Evolutionary conservation across 2,888 invertebrate genomes (phyloP).

Genomic region (Imbricaverruca yamaguchii): DNA sequence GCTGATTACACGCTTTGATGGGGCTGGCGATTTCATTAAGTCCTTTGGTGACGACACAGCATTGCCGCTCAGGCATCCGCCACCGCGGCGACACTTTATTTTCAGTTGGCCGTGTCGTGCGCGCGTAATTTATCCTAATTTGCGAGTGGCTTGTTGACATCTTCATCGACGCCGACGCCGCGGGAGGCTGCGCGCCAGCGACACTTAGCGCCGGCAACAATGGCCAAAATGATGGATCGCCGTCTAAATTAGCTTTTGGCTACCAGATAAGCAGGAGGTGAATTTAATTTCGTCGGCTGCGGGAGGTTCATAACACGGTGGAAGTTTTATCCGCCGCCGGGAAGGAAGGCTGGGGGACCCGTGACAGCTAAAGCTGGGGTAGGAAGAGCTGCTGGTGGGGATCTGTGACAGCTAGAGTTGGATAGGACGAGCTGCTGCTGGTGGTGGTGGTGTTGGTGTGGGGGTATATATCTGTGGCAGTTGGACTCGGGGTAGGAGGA

Average conservation of each 20-base stretch:
- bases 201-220: not conserved
- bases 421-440: too few species aligned
- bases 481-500: too few species aligned
- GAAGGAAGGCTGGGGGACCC: too few species aligned
- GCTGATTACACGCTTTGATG: not conserved
- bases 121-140: constrained; percentile 15
- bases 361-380: too few species aligned
- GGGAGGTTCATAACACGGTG: not conserved
- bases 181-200: not conserved
- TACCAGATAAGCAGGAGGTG: constrained; percentile 2
- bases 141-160: constrained; percentile 17
- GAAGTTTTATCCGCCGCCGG: not conserved
- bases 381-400: too few species aligned
- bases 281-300: not conserved
- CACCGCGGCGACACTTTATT: constrained; percentile 5
- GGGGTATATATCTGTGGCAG: too few species aligned
- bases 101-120: not conserved
- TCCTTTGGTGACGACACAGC: not conserved
- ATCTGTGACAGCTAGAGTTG: too few species aligned
- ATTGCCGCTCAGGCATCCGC: not conserved
- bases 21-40: not conserved
- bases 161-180: not conserved
- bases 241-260: constrained; percentile 14
- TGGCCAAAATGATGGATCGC: not conserved
- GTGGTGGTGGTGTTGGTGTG: too few species aligned